Evolutionary conservation across 2,888 invertebrate genomes (phyloP).

Genomic region (Poecilus cupreus): DNA sequence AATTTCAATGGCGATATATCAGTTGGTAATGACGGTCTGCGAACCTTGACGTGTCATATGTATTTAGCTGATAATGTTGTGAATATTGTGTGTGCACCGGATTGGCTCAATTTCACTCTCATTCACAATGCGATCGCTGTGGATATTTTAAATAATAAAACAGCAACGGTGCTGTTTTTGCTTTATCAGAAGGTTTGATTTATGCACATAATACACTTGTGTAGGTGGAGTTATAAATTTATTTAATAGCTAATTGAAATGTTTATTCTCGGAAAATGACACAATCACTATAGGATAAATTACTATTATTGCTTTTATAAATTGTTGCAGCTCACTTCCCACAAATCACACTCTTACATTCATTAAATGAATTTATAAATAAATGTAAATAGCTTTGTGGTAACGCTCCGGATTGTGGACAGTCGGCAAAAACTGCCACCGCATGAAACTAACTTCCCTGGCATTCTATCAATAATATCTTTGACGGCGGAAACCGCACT

Average conservation of each 20-base stretch:
- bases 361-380: no score
- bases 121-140: background rate
- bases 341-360: no score
- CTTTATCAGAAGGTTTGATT: background rate
- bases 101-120: slow-evolving; percentile 7
- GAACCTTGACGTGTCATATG: slow-evolving; percentile 2
- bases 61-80: background rate
- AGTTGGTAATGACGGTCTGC: slow-evolving; percentile 4
- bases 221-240: background rate
- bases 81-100: background rate
- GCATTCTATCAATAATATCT: no score
- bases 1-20: slow-evolving; percentile 25
- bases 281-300: no score
- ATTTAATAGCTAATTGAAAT: slow-evolving; percentile 12
- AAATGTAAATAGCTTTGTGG: no score
- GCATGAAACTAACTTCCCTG: no score
- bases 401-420: no score
- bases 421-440: no score
- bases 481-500: no score
- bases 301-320: no score
- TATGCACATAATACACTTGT: background rate
- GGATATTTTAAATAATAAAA: background rate
- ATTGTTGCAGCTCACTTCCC: no score
- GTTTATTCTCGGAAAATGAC: background rate
- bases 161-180: background rate